Percentiles rank a stretch among this genome's conserved stretches.
Evolutionary conservation across 2,888 invertebrate species (phyloP).

Genomic region (Ceraclea dissimilis): DNA sequence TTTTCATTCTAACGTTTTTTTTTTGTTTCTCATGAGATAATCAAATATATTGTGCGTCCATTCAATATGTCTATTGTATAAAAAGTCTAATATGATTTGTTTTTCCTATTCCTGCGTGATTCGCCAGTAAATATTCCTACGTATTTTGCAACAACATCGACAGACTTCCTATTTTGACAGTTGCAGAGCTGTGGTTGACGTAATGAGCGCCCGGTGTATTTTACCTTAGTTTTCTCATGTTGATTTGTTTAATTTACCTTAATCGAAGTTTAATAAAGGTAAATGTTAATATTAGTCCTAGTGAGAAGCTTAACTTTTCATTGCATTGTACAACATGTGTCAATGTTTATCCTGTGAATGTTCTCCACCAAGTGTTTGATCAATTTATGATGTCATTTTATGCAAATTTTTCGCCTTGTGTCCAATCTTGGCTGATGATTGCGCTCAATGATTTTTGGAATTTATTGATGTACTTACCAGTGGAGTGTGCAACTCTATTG

Average conservation of each 20-base stretch:
- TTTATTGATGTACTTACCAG: too few relatives aligned
- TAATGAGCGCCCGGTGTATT: conserved; percentile 17
- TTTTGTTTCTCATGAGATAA: conserved; percentile 8
- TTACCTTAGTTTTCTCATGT: conserved; percentile 13
- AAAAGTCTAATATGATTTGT: neutral
- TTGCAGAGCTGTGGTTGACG: conserved; percentile 15
- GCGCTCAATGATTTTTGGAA: neutral
- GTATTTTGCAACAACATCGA: conserved; percentile 1
- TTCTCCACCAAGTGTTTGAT: conserved; percentile 13
- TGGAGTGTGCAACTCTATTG: too few relatives aligned
- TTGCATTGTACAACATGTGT: conserved; percentile 4
- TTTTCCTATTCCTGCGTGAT: too few relatives aligned
- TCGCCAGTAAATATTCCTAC: neutral
- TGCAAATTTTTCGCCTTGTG: conserved; percentile 19
- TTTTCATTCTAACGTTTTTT: conserved; percentile 22
- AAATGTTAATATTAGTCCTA: too few relatives aligned
- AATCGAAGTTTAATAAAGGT: too few relatives aligned
- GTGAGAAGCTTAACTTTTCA: too few relatives aligned
- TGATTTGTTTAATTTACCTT: neutral
- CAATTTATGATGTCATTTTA: conserved; percentile 22
- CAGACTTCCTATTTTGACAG: conserved; percentile 21
- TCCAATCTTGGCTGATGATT: conserved; percentile 6
- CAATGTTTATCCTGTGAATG: conserved; percentile 3
- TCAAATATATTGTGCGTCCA: neutral
- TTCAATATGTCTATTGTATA: neutral